Evolutionary conservation across 2,797 vertebrate species (phyloP), one percentile per base, ranked within the genome.

Genomic region (Salarias fasciatus): DNA sequence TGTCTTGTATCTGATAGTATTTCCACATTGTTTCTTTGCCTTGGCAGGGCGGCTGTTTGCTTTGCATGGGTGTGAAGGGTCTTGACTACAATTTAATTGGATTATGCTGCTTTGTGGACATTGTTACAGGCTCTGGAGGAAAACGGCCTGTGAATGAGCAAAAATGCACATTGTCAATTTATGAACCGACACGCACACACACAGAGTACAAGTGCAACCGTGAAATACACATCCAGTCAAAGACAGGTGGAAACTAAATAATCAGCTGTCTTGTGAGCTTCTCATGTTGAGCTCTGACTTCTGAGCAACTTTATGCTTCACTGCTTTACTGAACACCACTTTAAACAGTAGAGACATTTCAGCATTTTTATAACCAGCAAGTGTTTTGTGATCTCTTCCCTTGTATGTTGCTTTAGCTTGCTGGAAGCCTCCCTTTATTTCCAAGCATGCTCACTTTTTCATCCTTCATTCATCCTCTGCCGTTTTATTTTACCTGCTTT

Each of bases 81-180:
- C 61, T 49, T 36, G 65, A 72, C 71, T 79, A 5, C 66, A 73
- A 73, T 78, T 78, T 80, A 82, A 83, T 86, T 81, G 71, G 55
- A 72, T 70, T 62, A 55, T 9, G 13, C 43, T 63, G 49, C 71
- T 74, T 75, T 60, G 36, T 71, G 57, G 60, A 53, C 47, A 70
- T 73, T 7, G 44, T 71, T 70, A 41, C 46, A 28, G 29, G 37
- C 49, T 48, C n/a, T 64, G 72, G 43, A 40, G 43, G 51, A 79
- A 82, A 82, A 75, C 49, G 38, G 63, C 47, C 53, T 48, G 36
- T 40, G 50, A 75, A 63, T 33, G 60, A 68, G 72, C 31, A 51
- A 49, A 69, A 76, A 79, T 74, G 52, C 45, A 67, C 56, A 78
- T 78, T 30, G 73, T 53, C 14, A 74, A 61, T 11, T 62, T 54